Percentiles rank a stretch among this genome's conserved stretches.
These are phyloP conservation scores for Sinosuthora webbiana DNA, from an alignment of 2,113 vertebrate genomes.

Conservation along the genomic window DNA sequence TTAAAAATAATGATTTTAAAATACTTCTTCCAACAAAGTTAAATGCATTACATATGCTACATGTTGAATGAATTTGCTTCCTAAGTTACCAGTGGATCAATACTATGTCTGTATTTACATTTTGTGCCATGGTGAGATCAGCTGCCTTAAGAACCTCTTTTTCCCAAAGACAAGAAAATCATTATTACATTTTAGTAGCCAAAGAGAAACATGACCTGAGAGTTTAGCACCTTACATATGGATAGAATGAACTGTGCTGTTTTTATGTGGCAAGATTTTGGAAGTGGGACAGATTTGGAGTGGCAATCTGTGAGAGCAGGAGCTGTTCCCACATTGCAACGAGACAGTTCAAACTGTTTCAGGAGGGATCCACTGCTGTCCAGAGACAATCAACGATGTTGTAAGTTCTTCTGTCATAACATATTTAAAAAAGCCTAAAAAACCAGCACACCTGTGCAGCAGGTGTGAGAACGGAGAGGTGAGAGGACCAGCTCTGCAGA, in stretches of 20 bases:
- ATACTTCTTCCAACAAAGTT: not conserved
- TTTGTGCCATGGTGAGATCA: fast-evolving
- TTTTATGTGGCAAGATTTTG: not conserved
- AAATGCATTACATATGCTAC: not conserved
- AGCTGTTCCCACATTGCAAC: fast-evolving
- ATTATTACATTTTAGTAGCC: not conserved
- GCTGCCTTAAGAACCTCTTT: not conserved
- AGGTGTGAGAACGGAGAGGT: not conserved
- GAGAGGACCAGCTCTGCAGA: not conserved
- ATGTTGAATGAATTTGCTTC: not conserved
- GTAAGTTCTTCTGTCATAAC: too few relatives aligned
- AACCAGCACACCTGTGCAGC: not conserved
- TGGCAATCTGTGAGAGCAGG: not conserved
- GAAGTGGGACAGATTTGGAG: not conserved
- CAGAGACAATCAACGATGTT: fast-evolving
- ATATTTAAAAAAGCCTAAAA: not conserved
- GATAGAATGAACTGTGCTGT: not conserved
- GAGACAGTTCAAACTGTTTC: fast-evolving
- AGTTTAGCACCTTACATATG: not conserved
- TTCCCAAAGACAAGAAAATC: not conserved
- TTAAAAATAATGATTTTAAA: not conserved
- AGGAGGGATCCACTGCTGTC: not conserved
- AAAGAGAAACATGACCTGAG: not conserved
- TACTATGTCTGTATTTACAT: not conserved
- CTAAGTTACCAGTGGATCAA: not conserved